phyloP scores from a whole-genome alignment of 1,140 invertebrate species.

The Eurytemora carolleeae region DNA sequence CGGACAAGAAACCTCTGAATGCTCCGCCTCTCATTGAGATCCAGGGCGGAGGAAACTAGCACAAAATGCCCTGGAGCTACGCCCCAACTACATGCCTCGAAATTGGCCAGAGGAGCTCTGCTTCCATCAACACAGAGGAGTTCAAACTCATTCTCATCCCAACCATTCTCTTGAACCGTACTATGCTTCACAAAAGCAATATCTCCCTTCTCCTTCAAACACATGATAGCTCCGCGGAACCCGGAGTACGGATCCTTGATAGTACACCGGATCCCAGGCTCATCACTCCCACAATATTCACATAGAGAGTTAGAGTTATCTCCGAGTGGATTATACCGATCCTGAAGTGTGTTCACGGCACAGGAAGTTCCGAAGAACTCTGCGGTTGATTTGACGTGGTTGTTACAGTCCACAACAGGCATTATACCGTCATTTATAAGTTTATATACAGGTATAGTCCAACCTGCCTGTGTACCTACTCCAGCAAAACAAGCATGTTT shows the following conservation, averaged over 20 bases:
- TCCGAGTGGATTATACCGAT: conserved; percentile 27
- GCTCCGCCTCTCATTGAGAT: conserved; percentile 33
- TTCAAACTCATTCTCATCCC: conserved; percentile 40
- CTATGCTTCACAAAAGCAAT: conserved; percentile 79
- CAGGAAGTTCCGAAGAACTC: conserved; percentile 76
- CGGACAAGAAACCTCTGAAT: conserved; percentile 31
- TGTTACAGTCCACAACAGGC: conserved; percentile 77
- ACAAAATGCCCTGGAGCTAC: conserved; percentile 37
- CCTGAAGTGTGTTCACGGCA: conserved; percentile 59
- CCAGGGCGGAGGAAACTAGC: conserved; percentile 53
- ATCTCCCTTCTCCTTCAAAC: conserved; percentile 63
- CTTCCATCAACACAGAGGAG: conserved; percentile 66
- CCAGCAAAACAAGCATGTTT: conserved; percentile 70
- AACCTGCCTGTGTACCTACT: conserved; percentile 67
- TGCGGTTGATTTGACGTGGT: conserved; percentile 78
- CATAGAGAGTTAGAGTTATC: conserved; percentile 62
- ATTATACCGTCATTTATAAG: conserved; percentile 57
- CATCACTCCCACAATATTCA: conserved; percentile 54
- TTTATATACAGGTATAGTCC: conserved; percentile 64
- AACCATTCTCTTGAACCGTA: conserved; percentile 47
- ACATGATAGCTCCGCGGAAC: conserved; percentile 69
- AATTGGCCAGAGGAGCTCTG: conserved; percentile 44
- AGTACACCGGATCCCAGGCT: conserved; percentile 56
- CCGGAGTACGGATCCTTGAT: conserved; percentile 69
- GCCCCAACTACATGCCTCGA: conserved; percentile 65